Conservation (phyloP, 2,797 vertebrate genomes). For the Phoebastria nigripes region DNA sequence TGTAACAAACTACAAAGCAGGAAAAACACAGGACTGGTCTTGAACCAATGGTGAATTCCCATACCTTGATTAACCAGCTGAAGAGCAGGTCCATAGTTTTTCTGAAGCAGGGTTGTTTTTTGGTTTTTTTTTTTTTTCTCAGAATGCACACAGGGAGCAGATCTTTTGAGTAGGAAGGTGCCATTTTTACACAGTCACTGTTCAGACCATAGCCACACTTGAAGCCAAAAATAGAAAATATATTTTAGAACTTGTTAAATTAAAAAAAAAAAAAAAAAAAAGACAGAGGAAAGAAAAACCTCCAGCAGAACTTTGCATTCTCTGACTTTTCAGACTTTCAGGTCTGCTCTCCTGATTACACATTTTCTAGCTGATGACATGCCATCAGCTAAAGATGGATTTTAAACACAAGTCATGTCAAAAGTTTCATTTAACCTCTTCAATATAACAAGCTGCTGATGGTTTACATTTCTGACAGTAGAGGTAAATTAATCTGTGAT, state of each 20-base stretch:
- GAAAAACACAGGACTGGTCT: not conserved
- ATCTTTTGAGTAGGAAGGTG: conserved; percentile 66
- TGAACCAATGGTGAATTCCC: not conserved
- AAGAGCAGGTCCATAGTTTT: not conserved
- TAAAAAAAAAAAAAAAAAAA: not conserved
- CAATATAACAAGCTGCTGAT: conserved; percentile 66
- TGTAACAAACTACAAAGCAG: not conserved
- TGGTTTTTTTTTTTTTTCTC: not conserved
- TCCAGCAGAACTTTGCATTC: conserved; percentile 57
- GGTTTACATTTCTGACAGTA: conserved; percentile 64
- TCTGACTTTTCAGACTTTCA: conserved; percentile 65
- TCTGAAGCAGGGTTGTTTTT: not conserved
- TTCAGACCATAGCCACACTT: conserved; percentile 64
- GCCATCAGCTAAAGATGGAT: conserved; percentile 70
- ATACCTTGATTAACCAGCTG: not conserved
- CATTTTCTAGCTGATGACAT: conserved; percentile 70
- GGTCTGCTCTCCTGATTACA: conserved; percentile 70
- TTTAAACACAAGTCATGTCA: conserved; percentile 71
- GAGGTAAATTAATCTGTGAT: conserved; percentile 69
- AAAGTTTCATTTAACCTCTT: conserved; percentile 73
- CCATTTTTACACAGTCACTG: conserved; percentile 60
- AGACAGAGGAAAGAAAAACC: conserved; percentile 29
- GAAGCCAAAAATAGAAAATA: conserved; percentile 66
- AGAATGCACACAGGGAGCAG: conserved; percentile 41
- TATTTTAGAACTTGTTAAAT: conserved; percentile 70